phyloP scores from a whole-genome alignment of 2,888 invertebrate genomes.

The Hyposoter didymator region DNA sequence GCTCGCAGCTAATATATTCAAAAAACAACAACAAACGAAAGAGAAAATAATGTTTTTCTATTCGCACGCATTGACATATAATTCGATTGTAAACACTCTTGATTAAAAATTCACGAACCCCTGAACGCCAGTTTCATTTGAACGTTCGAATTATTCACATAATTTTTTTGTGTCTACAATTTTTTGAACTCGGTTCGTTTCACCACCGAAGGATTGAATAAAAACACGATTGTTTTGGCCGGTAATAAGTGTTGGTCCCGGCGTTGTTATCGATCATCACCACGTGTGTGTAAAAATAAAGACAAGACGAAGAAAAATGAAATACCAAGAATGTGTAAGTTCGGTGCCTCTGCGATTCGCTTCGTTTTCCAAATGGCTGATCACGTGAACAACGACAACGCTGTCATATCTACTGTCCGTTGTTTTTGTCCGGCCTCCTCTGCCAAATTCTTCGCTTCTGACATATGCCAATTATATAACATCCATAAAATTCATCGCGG shows the following conservation, averaged over 20 bases:
- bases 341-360: neutral
- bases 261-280: slow-evolving; percentile 35
- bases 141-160: slow-evolving; percentile 42
- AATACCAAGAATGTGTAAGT: slow-evolving; percentile 2
- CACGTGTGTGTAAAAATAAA: slow-evolving; percentile 18
- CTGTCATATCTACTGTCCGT: slow-evolving; percentile 28
- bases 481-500: slow-evolving; percentile 32
- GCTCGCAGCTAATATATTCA: slow-evolving; percentile 58
- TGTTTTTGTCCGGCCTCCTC: slow-evolving; percentile 51
- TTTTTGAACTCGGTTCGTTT: slow-evolving; percentile 43
- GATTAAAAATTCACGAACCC: slow-evolving; percentile 29
- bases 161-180: slow-evolving; percentile 39
- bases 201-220: slow-evolving; percentile 50
- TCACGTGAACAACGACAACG: slow-evolving; percentile 32
- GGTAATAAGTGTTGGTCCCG: slow-evolving; percentile 16
- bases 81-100: slow-evolving; percentile 40
- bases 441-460: slow-evolving; percentile 44
- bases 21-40: neutral
- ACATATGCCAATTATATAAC: slow-evolving; percentile 28
- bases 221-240: slow-evolving; percentile 57
- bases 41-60: slow-evolving; percentile 55
- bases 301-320: neutral
- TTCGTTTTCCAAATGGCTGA: slow-evolving; percentile 15
- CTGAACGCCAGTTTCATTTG: slow-evolving; percentile 21
- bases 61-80: slow-evolving; percentile 49